Percentiles rank a stretch among this genome's conserved stretches.
These are phyloP conservation scores for Pimpla rufipes DNA, from an alignment of 2,888 invertebrate genomes.

Conservation along the genomic window DNA sequence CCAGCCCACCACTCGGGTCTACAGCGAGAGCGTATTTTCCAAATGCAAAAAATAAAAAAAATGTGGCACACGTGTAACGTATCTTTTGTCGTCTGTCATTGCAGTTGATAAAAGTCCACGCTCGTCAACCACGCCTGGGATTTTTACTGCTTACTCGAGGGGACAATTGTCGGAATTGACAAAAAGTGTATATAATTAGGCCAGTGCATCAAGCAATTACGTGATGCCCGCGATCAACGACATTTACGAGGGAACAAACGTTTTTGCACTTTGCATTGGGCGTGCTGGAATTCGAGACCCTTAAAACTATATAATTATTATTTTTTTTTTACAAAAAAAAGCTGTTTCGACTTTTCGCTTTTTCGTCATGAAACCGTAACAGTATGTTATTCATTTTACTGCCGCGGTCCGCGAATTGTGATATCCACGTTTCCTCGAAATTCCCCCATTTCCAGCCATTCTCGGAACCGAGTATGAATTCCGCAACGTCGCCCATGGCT, in stretches of 20 bases:
- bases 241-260: background rate
- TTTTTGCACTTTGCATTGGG: background rate
- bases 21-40: constrained; percentile 6
- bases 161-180: constrained; percentile 3
- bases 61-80: constrained; percentile 5
- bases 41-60: background rate
- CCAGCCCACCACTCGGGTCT: background rate
- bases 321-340: background rate
- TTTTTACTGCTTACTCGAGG: constrained; percentile 1
- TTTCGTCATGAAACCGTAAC: background rate
- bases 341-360: background rate
- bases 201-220: background rate
- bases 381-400: no score
- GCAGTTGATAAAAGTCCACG: background rate
- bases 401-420: no score
- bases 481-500: no score
- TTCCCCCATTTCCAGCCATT: no score
- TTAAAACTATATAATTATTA: background rate
- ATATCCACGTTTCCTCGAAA: no score
- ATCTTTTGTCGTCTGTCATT: background rate
- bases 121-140: background rate
- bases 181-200: constrained; percentile 6
- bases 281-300: background rate
- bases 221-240: background rate
- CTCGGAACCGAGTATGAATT: no score